Conservation (phyloP, 92 coral and sea anemone species). For the Parazoanthus darwini region DNA sequence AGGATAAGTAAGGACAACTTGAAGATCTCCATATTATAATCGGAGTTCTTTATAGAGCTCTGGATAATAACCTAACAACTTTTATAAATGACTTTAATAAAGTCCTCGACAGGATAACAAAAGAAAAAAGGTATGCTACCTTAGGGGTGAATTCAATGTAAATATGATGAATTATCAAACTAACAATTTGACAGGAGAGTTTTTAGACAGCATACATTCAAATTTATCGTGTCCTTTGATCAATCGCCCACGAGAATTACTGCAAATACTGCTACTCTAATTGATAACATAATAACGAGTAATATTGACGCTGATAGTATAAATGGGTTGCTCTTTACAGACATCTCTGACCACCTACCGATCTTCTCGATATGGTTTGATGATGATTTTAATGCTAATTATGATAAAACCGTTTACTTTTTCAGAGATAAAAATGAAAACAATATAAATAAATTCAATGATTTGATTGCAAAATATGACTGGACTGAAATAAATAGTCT, state of each 20-base stretch:
- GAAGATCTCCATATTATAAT: too few species aligned
- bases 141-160: background rate
- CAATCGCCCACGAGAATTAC: conserved; percentile 46
- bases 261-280: conserved; percentile 36
- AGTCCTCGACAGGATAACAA: background rate
- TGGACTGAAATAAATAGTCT: conserved; percentile 20
- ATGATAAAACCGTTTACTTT: background rate
- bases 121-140: background rate
- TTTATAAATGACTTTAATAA: too few species aligned
- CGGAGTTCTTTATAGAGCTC: too few species aligned
- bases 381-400: background rate
- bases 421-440: conserved; percentile 10
- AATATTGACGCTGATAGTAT: background rate
- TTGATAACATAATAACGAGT: conserved; percentile 50
- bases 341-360: too few species aligned
- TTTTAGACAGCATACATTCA: too few species aligned
- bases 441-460: conserved; percentile 14
- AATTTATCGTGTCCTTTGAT: too few species aligned
- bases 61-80: too few species aligned
- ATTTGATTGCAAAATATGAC: conserved; percentile 6
- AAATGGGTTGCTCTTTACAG: conserved; percentile 5
- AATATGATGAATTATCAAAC: background rate
- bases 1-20: too few species aligned
- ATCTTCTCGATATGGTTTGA: conserved; percentile 32
- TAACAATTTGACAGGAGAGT: too few species aligned